phyloP scores from a whole-genome alignment of 2,888 invertebrate species.

The Digitonthophagus gazella region DNA sequence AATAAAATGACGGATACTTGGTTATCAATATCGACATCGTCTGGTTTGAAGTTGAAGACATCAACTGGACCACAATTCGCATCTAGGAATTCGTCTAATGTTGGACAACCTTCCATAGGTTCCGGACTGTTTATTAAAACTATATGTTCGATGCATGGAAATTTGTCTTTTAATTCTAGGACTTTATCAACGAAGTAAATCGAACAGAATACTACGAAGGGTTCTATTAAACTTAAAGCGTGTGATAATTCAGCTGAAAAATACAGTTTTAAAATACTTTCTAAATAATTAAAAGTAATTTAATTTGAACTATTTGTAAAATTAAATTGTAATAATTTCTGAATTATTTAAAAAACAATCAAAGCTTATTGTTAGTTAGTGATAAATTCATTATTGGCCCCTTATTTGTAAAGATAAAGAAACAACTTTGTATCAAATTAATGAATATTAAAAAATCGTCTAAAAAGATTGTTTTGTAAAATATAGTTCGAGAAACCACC shows the following conservation, averaged over 20 bases:
- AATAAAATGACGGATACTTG: constrained; percentile 67
- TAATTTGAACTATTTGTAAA: neutral
- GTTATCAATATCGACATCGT: constrained; percentile 51
- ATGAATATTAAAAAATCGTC: too few relatives aligned
- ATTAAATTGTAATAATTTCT: too few relatives aligned
- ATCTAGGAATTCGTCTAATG: constrained; percentile 10
- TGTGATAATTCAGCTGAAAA: constrained; percentile 17
- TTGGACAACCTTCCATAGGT: neutral
- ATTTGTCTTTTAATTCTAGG: constrained; percentile 16
- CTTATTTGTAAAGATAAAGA: too few relatives aligned
- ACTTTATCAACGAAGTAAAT: constrained; percentile 11
- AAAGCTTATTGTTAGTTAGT: too few relatives aligned
- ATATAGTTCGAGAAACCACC: too few relatives aligned
- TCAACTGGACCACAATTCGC: constrained; percentile 1
- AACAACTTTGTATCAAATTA: too few relatives aligned
- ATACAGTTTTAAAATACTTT: too few relatives aligned
- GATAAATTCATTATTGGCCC: too few relatives aligned
- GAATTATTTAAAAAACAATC: too few relatives aligned
- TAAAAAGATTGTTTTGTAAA: too few relatives aligned
- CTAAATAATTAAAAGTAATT: neutral
- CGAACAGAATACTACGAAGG: constrained; percentile 17
- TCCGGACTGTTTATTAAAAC: constrained; percentile 13
- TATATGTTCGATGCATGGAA: constrained; percentile 16
- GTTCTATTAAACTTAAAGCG: constrained; percentile 19
- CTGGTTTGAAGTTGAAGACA: constrained; percentile 36